Base-by-base conservation (phyloP, 1,140 invertebrate species). In the Drosophila melanica region DNA sequence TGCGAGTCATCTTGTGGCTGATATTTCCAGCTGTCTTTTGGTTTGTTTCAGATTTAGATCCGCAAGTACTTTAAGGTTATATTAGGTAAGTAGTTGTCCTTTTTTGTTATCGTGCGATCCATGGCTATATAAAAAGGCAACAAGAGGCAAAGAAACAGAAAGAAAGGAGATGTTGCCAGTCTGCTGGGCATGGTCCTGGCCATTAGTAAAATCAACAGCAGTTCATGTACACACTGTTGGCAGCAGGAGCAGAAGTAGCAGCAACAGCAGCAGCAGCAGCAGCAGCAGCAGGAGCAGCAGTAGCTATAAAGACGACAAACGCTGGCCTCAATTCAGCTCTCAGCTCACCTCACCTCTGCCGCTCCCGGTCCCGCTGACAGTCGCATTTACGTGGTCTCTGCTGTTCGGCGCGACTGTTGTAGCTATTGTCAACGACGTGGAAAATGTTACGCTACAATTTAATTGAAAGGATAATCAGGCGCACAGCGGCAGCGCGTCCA, bases 371-470 rank as follows among this genome's bases (percentile, higher is more conserved):
- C 5, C 8, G 41, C 4, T 23, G n/a, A 37, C 18, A 12, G 4
- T 41, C 5, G 39, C 18, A 11, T 51, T 27, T 10, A 9, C 20
- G 35, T 42, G 59, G 48, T 47, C 33, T 55, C 42, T 47, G 30
- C 35, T 39, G 41, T 67, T 16, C 27, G 42, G 44, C 39, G 44
- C 7, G 27, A 35, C 50, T 68, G 51, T 58, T 70, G 59, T 44
- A 39, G 67, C 68, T 59, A 75, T 65, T 77, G 65, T 69, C 81
- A 82, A 54, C 81, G 84, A 90, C 68, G 85, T 84, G 84, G 84
- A 89, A 89, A 89, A 89, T 89, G 84, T 89, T 89, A 89, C 84
- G 84, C 85, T 89, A 89, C 84, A 89, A 89, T 84, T 89, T 89
- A 89, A 89, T 89, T 89, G 84, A 89, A 89, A 89, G 84, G 84